phyloP scores from a whole-genome alignment of 2,797 vertebrate genomes.

The Dermochelys coriacea region DNA sequence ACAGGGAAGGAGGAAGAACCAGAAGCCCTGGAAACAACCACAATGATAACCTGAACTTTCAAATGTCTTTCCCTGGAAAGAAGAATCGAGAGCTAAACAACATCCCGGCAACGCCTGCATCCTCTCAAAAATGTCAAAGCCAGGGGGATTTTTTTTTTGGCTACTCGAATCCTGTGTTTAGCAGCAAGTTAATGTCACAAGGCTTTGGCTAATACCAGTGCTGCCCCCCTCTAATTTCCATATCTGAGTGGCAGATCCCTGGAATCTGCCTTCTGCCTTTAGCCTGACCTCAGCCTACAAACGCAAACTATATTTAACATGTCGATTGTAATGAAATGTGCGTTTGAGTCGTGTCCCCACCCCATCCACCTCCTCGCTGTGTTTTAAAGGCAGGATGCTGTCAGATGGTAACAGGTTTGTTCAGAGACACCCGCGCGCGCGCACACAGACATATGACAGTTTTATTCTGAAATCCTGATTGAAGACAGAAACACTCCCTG shows the following conservation, averaged over 20 bases:
- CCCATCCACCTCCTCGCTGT: neutral
- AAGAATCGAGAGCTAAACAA: neutral
- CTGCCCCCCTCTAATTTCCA: constrained; percentile 27
- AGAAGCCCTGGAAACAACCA: neutral
- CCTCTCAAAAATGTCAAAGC: rapidly evolving
- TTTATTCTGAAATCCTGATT: neutral
- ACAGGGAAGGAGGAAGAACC: neutral
- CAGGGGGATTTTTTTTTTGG: neutral
- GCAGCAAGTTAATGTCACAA: neutral
- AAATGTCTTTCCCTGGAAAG: neutral
- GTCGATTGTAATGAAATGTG: constrained; percentile 8
- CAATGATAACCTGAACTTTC: neutral
- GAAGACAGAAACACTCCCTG: neutral
- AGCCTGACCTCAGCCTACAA: constrained; percentile 31
- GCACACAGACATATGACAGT: neutral
- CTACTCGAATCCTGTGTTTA: constrained; percentile 38
- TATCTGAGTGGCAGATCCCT: constrained; percentile 20
- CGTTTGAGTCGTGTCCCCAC: neutral
- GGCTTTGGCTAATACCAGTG: constrained; percentile 14
- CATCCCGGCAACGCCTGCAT: neutral
- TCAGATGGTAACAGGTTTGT: constrained; percentile 23
- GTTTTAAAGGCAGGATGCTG: constrained; percentile 5
- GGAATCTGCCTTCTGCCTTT: constrained; percentile 17
- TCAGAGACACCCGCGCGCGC: neutral
- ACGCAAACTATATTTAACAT: neutral